Base-by-base conservation (phyloP, 2,797 vertebrate genomes). In the Eutrigla gurnardus region DNA sequence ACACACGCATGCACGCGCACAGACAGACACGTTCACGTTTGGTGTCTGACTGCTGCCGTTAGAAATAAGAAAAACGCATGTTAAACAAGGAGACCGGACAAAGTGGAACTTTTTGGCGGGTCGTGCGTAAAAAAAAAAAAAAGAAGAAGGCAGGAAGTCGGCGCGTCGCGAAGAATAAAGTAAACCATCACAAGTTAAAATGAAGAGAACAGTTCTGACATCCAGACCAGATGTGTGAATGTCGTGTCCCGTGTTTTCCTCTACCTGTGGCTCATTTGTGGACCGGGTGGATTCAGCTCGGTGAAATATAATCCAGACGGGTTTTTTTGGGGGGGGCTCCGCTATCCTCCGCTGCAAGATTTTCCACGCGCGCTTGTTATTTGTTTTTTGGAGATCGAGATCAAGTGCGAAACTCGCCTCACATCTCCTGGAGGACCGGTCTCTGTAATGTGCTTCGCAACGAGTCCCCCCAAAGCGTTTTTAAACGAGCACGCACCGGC, bases 191-290 rank as follows among this genome's bases (percentile, higher is more conserved):
- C 43, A 14, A 2, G 0, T 46, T 1, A 45, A 57, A 14, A 6
- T 7, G 42, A 40, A 49, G 46, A 18, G 8, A 50, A 5, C 47
- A 50, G 17, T 4, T 50, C 47, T 18, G 47, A 50, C n/a, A 18
- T 25, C 25, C 25, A 25, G 25, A 25, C 25, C 25, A 25, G 25
- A 25, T 25, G 25, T 25, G 11, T 12, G 11, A 43, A 43, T 4
- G 57, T 14, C 45, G 63, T 61, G 17, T 17, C 25, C 25, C 25
- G 25, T 25, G 25, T 25, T 25, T 69, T 73, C n/a, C 7, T 79
- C 43, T 94, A 95, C 94, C 94, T 94, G 92, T 86, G 84, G 66
- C 73, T 89, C 92, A 91, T 91, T 39, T 83, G 88, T 40, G 70
- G 73, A 62, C 81, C 80, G 82, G 77, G 40, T 45, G 63, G 58